Percentiles rank a stretch among this genome's conserved stretches.
Evolutionary conservation across 2,888 invertebrate species (phyloP).

Genomic region (Anorthoa munda): DNA sequence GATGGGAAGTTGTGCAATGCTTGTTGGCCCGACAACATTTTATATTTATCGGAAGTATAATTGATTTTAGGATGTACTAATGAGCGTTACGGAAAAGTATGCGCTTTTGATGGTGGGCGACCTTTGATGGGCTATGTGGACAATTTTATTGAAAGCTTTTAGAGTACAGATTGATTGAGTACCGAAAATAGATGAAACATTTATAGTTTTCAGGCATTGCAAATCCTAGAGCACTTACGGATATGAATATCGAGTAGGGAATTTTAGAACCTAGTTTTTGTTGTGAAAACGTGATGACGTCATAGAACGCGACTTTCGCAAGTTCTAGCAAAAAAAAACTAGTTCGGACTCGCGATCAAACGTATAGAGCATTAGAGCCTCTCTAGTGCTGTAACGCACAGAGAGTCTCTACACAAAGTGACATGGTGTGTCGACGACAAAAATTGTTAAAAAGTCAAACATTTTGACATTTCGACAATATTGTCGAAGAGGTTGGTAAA

Average conservation of each 20-base stretch:
- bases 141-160: constrained; percentile 14
- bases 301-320: neutral
- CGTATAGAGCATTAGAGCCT: neutral
- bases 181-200: neutral
- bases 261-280: neutral
- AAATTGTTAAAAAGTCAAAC: too few species aligned
- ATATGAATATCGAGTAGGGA: neutral
- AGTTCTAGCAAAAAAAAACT: neutral
- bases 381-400: too few species aligned
- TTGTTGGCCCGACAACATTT: constrained; percentile 57
- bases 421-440: too few species aligned
- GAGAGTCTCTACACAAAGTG: too few species aligned
- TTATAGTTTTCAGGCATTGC: neutral
- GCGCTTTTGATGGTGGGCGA: constrained; percentile 13
- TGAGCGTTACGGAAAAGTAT: constrained; percentile 40
- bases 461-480: too few species aligned
- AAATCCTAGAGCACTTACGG: neutral
- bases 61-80: constrained; percentile 51
- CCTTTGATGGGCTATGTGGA: neutral
- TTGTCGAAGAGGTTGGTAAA: too few species aligned
- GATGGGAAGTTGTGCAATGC: constrained; percentile 80
- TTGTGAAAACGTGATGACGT: neutral
- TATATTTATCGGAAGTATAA: constrained; percentile 73
- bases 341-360: neutral
- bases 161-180: neutral